These are phyloP conservation scores for Chloroceryle inda DNA, from an alignment of 2,797 vertebrate genomes.

Conservation along the genomic window DNA sequence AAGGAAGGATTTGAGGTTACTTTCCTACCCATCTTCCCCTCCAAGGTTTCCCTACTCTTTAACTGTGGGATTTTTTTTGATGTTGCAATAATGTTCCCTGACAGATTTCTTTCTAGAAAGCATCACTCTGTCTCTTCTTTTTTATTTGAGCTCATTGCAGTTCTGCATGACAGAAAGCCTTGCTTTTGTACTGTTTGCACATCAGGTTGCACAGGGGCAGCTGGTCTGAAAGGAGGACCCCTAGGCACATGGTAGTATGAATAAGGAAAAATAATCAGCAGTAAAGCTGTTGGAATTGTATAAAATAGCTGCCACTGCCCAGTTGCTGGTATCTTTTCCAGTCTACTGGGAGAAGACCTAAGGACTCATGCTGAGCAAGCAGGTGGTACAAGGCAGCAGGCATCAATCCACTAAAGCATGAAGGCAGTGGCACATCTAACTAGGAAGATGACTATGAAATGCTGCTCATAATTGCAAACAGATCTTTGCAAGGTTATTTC, in stretches of 20 bases:
- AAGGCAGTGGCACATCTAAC: neutral
- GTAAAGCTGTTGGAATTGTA: neutral
- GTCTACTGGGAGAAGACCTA: accelerated
- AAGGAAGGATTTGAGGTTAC: neutral
- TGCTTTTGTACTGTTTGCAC: neutral
- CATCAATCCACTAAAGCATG: neutral
- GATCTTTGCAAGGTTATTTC: neutral
- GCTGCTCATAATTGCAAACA: neutral
- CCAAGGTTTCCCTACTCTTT: neutral
- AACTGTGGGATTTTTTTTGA: neutral
- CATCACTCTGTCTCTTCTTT: neutral
- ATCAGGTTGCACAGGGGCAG: neutral
- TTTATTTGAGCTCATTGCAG: neutral
- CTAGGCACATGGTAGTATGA: neutral
- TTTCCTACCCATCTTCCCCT: neutral
- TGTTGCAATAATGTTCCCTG: neutral
- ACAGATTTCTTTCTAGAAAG: neutral
- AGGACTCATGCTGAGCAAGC: neutral
- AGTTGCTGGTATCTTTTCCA: neutral
- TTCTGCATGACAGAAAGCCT: neutral
- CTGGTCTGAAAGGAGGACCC: neutral
- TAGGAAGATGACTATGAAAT: neutral
- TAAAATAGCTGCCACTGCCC: neutral
- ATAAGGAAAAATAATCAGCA: neutral
- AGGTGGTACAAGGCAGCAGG: neutral